These are phyloP conservation scores for Calephelis perditalis DNA, from an alignment of 2,888 invertebrate species.

Conservation along the genomic window DNA sequence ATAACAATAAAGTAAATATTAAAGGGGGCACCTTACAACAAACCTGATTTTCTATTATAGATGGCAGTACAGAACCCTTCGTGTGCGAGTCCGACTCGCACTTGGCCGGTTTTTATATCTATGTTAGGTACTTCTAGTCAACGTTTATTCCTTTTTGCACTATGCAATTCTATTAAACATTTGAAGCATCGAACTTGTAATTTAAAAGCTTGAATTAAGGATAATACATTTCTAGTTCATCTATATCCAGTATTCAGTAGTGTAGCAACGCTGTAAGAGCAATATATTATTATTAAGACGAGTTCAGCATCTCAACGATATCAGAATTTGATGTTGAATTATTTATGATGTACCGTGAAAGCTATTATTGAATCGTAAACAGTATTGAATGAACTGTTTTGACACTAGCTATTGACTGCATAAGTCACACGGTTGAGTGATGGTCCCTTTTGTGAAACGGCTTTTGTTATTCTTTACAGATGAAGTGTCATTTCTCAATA, in stretches of 20 bases:
- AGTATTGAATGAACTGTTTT: slow-evolving; percentile 63
- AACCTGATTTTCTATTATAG: too few relatives aligned
- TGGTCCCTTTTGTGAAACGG: slow-evolving; percentile 49
- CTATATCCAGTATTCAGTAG: slow-evolving; percentile 8
- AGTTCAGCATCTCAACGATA: slow-evolving; percentile 20
- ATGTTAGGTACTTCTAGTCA: too few relatives aligned
- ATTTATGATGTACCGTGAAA: slow-evolving; percentile 30
- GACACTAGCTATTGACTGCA: slow-evolving; percentile 71
- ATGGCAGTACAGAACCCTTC: too few relatives aligned
- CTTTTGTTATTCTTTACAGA: slow-evolving; percentile 49
- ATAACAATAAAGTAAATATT: too few relatives aligned
- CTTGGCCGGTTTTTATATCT: too few relatives aligned
- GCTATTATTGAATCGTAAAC: slow-evolving; percentile 66
- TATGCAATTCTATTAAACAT: too few relatives aligned
- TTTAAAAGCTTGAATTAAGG: background rate
- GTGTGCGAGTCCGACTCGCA: too few relatives aligned
- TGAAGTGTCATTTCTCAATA: slow-evolving; percentile 34
- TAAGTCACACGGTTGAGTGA: slow-evolving; percentile 68
- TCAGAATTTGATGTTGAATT: slow-evolving; percentile 29
- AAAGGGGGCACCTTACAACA: too few relatives aligned
- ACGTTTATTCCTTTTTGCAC: too few relatives aligned
- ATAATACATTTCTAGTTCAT: background rate
- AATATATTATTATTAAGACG: slow-evolving; percentile 10
- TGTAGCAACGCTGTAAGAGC: background rate
- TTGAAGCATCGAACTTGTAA: too few relatives aligned